Percentiles rank a stretch among this genome's conserved stretches.
Evolutionary conservation across 2,888 invertebrate species (phyloP).

Genomic region (Drosophila quinaria): DNA sequence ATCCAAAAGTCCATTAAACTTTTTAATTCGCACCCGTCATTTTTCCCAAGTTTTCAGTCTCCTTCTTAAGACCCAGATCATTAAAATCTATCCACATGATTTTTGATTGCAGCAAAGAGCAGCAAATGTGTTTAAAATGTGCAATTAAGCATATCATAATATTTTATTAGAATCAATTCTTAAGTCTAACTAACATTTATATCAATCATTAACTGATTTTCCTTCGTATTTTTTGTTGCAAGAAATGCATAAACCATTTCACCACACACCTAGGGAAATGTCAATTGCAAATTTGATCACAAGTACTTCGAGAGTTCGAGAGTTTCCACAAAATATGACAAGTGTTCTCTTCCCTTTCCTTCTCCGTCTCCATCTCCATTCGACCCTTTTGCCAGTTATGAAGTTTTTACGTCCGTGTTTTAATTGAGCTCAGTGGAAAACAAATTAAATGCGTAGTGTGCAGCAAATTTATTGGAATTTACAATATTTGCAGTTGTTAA

Average conservation of each 20-base stretch:
- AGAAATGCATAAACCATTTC: slow-evolving; percentile 7
- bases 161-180: not conserved
- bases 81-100: too few relatives aligned
- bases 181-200: not conserved
- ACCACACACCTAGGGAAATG: not conserved
- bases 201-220: not conserved
- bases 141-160: not conserved
- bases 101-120: too few relatives aligned
- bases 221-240: not conserved
- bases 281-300: slow-evolving; percentile 11
- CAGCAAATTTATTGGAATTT: slow-evolving; percentile 49
- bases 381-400: not conserved
- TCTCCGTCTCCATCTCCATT: too few relatives aligned
- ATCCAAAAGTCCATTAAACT: too few relatives aligned
- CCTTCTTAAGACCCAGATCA: too few relatives aligned
- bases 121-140: too few relatives aligned
- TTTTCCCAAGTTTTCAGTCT: too few relatives aligned
- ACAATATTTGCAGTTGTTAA: slow-evolving; percentile 41
- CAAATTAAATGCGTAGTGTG: slow-evolving; percentile 39
- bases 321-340: not conserved
- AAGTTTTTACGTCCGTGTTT: slow-evolving; percentile 5
- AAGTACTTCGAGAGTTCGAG: not conserved
- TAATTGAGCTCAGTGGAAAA: slow-evolving; percentile 36
- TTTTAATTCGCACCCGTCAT: too few relatives aligned
- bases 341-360: not conserved